phyloP scores from a whole-genome alignment of 2,888 invertebrate genomes.

The Ochropacha duplaris region DNA sequence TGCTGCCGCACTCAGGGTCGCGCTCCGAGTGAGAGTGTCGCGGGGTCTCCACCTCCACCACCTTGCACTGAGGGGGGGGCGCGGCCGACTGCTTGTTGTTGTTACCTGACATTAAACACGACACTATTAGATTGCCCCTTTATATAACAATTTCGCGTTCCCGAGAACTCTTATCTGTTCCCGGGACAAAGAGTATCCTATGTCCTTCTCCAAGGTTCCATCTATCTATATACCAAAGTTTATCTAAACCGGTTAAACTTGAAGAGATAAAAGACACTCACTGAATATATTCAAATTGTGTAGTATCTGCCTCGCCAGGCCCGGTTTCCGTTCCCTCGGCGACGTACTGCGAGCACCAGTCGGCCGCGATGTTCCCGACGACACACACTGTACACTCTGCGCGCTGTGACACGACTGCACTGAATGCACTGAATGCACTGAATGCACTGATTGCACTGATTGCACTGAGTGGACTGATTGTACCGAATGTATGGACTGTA shows the following conservation, averaged over 20 bases:
- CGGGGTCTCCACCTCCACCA: constrained; percentile 31
- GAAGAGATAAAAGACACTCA: constrained; percentile 42
- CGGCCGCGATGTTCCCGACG: constrained; percentile 17
- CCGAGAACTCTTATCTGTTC: too few species aligned
- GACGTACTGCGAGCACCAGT: constrained; percentile 57
- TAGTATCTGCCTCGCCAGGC: constrained; percentile 89
- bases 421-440: constrained; percentile 65
- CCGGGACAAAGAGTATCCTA: too few species aligned
- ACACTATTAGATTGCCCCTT: too few species aligned
- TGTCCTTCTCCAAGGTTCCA: too few species aligned
- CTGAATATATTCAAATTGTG: constrained; percentile 92
- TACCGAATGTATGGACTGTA: constrained; percentile 46
- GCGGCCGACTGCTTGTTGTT: constrained; percentile 46
- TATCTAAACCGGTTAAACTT: too few species aligned
- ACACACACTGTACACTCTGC: constrained; percentile 7
- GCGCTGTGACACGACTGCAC: constrained; percentile 35
- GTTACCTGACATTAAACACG: constrained; percentile 60
- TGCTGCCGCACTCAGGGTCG: constrained; percentile 87
- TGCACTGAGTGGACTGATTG: too few species aligned
- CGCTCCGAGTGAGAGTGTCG: constrained; percentile 35
- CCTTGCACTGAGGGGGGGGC: not conserved
- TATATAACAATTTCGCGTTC: too few species aligned
- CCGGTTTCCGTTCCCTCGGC: constrained; percentile 64
- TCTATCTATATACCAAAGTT: too few species aligned
- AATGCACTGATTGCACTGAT: constrained; percentile 45